These are phyloP conservation scores for Merodon equestris DNA, from an alignment of 2,888 invertebrate genomes.

Conservation along the genomic window DNA sequence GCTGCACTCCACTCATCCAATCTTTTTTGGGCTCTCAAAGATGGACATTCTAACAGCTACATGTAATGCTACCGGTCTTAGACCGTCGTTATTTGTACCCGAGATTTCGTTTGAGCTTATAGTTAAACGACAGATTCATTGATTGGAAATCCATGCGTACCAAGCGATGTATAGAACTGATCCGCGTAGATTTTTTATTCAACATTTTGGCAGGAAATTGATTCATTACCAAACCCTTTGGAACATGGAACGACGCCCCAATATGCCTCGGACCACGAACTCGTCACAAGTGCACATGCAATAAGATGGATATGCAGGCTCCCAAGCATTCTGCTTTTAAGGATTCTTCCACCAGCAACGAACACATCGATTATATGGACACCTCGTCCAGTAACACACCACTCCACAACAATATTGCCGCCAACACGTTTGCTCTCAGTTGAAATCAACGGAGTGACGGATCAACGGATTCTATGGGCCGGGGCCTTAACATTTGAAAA, in stretches of 20 bases:
- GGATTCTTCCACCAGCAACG: slow-evolving; percentile 79
- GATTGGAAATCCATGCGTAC: slow-evolving; percentile 96
- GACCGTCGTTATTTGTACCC: slow-evolving; percentile 94
- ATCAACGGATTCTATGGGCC: slow-evolving; percentile 95
- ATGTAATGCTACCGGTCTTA: slow-evolving; percentile 97
- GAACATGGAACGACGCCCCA: slow-evolving; percentile 71
- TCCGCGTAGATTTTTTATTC: slow-evolving; percentile 99
- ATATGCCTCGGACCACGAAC: slow-evolving; percentile 73
- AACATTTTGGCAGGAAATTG: slow-evolving; percentile 93
- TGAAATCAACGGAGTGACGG: slow-evolving; percentile 87
- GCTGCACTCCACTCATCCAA: slow-evolving; percentile 97
- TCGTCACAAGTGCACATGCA: slow-evolving; percentile 73
- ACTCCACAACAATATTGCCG: slow-evolving; percentile 76
- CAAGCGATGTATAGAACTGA: slow-evolving; percentile 98
- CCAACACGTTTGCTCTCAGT: no score
- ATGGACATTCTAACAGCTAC: slow-evolving; percentile 99
- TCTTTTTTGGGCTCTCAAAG: slow-evolving; percentile 93
- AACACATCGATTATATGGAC: slow-evolving; percentile 78
- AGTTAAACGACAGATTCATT: slow-evolving; percentile 97
- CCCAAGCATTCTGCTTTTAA: slow-evolving; percentile 79
- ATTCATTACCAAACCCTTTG: slow-evolving; percentile 71
- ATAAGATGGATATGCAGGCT: slow-evolving; percentile 48
- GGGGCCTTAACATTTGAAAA: slow-evolving; percentile 81
- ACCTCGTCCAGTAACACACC: slow-evolving; percentile 79
- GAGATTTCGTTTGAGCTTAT: slow-evolving; percentile 98